Base-by-base conservation (phyloP, 2,888 invertebrate species). In the Amitus sp. region DNA sequence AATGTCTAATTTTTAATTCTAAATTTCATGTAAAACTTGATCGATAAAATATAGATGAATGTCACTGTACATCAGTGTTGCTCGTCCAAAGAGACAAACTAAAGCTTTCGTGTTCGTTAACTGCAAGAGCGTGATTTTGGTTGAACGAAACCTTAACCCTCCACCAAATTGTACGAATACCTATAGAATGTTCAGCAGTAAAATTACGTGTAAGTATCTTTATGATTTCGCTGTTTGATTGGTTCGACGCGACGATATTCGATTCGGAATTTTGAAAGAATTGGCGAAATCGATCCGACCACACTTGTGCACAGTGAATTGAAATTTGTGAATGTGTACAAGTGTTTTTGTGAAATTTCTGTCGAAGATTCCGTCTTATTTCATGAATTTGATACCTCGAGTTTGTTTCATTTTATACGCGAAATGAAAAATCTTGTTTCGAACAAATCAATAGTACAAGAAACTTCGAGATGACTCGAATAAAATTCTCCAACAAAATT, bases 21-120 rank as follows among this genome's bases (percentile, higher is more conserved):
- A 71, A 68, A 67, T 66, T 63, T 66, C 60, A 48, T 58, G 52
- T 66, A 64, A 57, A 51, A 60, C 63, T 28, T 61, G 53, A 53
- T 52, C n/a, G 30, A 30, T 4, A 34, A 34, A 34, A 6, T 17
- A 15, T 13, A 2, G 40, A 49, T 18, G 7, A 18, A 42, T 42
- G 42, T 42, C 20, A 13, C 20, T 42, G 20, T 42, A 20, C 12
- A 20, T 42, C 15, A 13, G 6, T 37, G 6, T 13, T 37, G 37
- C 37, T 37, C 7, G 13, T 28, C 23, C 28, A 34, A 33, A 46
- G 39, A 49, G 19, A 37, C 37, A 15, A 13, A 37, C 15, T 12
- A 13, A 37, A 37, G 37, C 37, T 13, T 37, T 49, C 42, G 54
- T 34, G 37, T 56, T 51, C 39, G 56, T 64, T 64, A 60, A 48